Percentiles rank a stretch among this genome's conserved stretches.
Conservation (phyloP, 2,113 vertebrate genomes). For the Bos javanicus region DNA sequence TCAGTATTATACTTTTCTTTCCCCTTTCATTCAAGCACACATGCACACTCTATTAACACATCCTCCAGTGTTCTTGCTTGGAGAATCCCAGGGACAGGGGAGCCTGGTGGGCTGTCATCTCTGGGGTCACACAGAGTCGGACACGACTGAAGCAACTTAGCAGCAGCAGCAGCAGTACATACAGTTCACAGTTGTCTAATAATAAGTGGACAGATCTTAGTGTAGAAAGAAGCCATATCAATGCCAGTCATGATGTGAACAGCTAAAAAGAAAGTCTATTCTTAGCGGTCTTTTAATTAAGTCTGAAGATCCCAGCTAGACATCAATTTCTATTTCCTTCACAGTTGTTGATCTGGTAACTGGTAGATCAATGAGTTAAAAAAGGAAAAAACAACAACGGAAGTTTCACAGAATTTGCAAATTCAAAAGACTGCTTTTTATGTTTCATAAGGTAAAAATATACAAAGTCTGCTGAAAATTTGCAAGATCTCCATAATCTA, state of each 20-base stretch:
- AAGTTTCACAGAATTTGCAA: not conserved
- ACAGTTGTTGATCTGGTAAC: not conserved
- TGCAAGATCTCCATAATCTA: not conserved
- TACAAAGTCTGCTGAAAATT: not conserved
- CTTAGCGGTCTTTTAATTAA: conserved; percentile 3
- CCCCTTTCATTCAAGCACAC: not conserved
- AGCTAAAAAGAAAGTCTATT: not conserved
- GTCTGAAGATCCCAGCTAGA: not conserved
- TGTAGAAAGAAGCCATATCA: not conserved
- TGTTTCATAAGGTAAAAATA: not conserved
- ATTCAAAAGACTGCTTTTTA: not conserved
- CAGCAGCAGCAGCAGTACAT: no score
- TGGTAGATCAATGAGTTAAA: not conserved
- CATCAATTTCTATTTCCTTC: conserved; percentile 23
- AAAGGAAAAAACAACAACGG: not conserved
- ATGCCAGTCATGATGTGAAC: not conserved
- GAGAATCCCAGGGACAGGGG: no score
- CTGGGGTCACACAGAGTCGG: no score
- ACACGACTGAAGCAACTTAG: no score
- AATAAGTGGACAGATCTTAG: not conserved
- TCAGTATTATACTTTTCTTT: not conserved
- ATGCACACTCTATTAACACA: not conserved
- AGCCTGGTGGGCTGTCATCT: no score
- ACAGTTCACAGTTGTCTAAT: not conserved
- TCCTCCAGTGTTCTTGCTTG: no score